Percentiles rank a stretch among this genome's conserved stretches.
Evolutionary conservation across 2,113 vertebrate genomes (phyloP).

Genomic region (Bubo blakistoni): DNA sequence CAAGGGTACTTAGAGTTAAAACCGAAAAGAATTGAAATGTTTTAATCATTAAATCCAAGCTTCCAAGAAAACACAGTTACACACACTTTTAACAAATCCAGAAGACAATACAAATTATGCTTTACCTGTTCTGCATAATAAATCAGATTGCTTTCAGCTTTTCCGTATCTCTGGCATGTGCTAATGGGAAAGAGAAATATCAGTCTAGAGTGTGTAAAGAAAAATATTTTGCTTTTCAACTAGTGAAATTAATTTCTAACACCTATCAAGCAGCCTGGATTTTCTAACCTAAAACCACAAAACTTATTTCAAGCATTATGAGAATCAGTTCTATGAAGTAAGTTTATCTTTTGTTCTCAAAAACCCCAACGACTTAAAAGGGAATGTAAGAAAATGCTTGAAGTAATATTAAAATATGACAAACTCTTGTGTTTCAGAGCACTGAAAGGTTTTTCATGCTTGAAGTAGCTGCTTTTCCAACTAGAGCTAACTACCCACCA

Average conservation of each 20-base stretch:
- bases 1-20: not conserved
- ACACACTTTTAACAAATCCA: not conserved
- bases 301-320: not conserved
- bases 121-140: not conserved
- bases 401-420: not conserved
- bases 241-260: not conserved
- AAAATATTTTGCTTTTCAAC: slow-evolving; percentile 3
- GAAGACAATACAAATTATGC: not conserved
- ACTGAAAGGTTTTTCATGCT: not conserved
- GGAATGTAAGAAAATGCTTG: not conserved
- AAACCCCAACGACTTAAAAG: not conserved
- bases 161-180: not conserved
- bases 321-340: not conserved
- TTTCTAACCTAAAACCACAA: not conserved
- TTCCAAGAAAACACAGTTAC: not conserved
- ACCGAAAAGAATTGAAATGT: not conserved
- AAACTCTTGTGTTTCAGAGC: not conserved
- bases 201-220: not conserved
- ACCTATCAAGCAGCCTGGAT: not conserved
- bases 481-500: not conserved
- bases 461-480: not conserved
- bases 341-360: not conserved
- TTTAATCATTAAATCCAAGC: not conserved
- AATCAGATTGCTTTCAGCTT: not conserved
- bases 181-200: not conserved